Evolutionary conservation across 2,888 invertebrate genomes (phyloP), one percentile per base, ranked within the genome.

Genomic region (Apamea crenata): DNA sequence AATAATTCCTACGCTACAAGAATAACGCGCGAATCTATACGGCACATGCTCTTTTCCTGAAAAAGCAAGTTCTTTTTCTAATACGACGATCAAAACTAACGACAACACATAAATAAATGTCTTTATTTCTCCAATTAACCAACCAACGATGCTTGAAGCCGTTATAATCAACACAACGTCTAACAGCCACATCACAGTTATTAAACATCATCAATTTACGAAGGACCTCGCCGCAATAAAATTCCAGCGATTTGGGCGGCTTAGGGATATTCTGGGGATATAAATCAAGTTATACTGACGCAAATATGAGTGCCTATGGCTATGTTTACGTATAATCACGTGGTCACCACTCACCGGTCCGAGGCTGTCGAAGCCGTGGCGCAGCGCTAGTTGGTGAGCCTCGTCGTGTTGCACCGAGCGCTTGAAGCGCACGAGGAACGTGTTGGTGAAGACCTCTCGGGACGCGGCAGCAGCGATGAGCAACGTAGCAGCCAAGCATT

Each of bases 331-430:
- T 94, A 92, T 90, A 91, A 94, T 96, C 96, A 96, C 96, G 96
- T 96, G 96, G 93, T 89, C 85, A 66, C 47, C 87, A 98, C 99
- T 98, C 96, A 99, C 99, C 98, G 99, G 98, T 94, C 99, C 99
- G 90, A 99, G 97, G 96, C 98, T 99, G 93, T 99, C 98, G 97
- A 99, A 99, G 93, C 99, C 99, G 95, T 99, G 98, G 92, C 98
- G 97, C 87, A 97, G 97, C 83, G 99, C 99, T 87, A 99, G 97
- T 89, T 97, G 95, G 93, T 98, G 98, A 74, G 99, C 99, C 92
- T 98, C 97, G 36, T 98, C 97, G 90, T 97, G 98, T 80, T 98
- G 98, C 82, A 98, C 98, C 85, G 98, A 98, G 89, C 98, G 97
- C 93, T 98, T 98, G 96, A 99, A 98, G 91, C 98, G 98, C 91